Percentiles rank a stretch among this genome's conserved stretches.
These are phyloP conservation scores for Microplitis demolitor DNA, from an alignment of 1,140 invertebrate genomes.

Conservation along the genomic window DNA sequence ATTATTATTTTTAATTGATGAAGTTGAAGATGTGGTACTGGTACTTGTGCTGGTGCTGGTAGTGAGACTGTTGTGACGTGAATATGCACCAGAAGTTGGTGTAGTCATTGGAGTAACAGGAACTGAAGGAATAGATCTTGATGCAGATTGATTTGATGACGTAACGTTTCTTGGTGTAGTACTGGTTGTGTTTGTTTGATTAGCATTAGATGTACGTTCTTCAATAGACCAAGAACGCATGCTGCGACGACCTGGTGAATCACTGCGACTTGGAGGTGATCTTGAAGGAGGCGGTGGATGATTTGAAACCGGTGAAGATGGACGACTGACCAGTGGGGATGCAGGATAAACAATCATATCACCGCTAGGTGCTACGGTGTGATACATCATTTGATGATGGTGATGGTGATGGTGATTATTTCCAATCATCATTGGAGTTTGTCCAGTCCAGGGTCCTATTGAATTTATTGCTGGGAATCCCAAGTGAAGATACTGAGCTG, in stretches of 20 bases:
- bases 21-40: conserved; percentile 13
- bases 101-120: no score
- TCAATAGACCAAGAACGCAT: conserved; percentile 25
- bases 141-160: no score
- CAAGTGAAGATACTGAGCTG: conserved; percentile 52
- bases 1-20: background rate
- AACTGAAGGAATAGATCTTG: no score
- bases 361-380: conserved; percentile 30
- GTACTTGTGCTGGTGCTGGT: no score
- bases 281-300: conserved; percentile 57
- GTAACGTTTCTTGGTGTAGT: conserved; percentile 33
- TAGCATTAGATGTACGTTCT: conserved; percentile 35
- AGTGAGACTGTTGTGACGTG: no score
- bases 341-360: conserved; percentile 53
- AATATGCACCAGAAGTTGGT: no score
- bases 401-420: conserved; percentile 29
- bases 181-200: conserved; percentile 27
- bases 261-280: conserved; percentile 49
- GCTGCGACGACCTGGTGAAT: conserved; percentile 39
- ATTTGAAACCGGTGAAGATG: conserved; percentile 60
- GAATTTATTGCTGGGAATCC: conserved; percentile 56
- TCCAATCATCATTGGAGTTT: conserved; percentile 48
- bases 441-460: conserved; percentile 54
- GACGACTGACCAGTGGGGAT: conserved; percentile 60
- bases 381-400: conserved; percentile 50